Base-by-base conservation (phyloP, 2,888 invertebrate species). In the Buathra laborator region DNA sequence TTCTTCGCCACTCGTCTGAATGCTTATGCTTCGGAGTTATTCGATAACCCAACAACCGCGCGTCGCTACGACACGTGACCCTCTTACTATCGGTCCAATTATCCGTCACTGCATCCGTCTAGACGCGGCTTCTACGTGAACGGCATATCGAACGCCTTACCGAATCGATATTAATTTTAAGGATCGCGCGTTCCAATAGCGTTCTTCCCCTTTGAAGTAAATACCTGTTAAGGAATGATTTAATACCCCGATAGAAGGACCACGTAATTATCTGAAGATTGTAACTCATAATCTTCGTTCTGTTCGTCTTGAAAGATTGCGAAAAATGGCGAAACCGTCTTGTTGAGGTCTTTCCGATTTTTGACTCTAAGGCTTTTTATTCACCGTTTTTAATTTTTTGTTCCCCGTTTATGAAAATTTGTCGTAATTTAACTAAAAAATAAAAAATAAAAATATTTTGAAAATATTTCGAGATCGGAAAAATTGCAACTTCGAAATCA, bases 81-180 rank as follows among this genome's bases (percentile, higher is more conserved):
- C 53, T 53, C 19, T 53, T 19, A 19, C 53, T 19, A 19, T 53
- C 53, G 53, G 53, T 53, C 53, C 53, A 53, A 53, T 53, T 53
- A 53, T 53, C 37, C 53, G 53, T 53, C 19, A 3, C 19, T 16
- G 16, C 19, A 19, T 53, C 53, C 53, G 16, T 53, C 53, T 53
- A 9, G 53, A 19, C 16, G 53, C 19, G 3, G 10, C 19, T 1
- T 37, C 37, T 37, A 53, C 9, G 53, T 19, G 53, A 7, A 37
- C 19, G 19, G 19, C 53, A 9, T 19, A 53, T 19, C 16, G 19
- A 19, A 16, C 53, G 53, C 53, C 37, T 37, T 9, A 9, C 19
- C 53, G 53, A 53, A 53, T 53, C 53, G 53, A 53, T 53, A 53
- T 53, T 19, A 19, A 53, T 53, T 53, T 53, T 53, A 53, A 53